phyloP scores from a whole-genome alignment of 2,113 vertebrate genomes.

The Rhinichthys klamathensis region DNA sequence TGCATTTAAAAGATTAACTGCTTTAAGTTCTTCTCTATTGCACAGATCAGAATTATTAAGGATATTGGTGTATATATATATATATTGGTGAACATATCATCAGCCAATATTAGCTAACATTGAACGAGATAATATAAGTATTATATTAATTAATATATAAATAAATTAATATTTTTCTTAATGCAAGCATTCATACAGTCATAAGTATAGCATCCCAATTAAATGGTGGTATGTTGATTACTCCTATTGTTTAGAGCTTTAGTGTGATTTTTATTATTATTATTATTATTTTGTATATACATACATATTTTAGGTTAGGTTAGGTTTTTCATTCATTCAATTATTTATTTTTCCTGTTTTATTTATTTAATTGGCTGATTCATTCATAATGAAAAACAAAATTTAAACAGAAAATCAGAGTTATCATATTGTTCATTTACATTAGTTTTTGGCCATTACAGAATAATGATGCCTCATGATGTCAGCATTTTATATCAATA shows the following conservation, averaged over 20 bases:
- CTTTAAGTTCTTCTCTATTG: background rate
- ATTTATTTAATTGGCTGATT: background rate
- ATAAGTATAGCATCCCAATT: background rate
- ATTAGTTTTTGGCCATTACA: background rate
- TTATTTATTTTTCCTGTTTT: background rate
- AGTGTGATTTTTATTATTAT: background rate
- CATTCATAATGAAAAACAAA: background rate
- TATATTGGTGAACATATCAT: background rate
- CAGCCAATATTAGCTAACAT: background rate
- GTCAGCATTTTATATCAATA: no score
- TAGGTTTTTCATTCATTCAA: no score
- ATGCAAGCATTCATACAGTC: background rate
- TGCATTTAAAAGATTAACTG: constrained; percentile 21
- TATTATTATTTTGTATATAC: background rate
- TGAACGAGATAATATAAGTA: background rate
- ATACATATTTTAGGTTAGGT: background rate
- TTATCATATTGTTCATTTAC: background rate
- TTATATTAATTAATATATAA: no score
- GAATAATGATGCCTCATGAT: background rate
- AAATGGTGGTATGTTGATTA: background rate
- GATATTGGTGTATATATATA: background rate
- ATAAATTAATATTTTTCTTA: no score
- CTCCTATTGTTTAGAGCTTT: background rate
- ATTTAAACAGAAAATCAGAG: background rate
- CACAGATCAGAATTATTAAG: background rate